Evolutionary conservation across 2,888 invertebrate species (phyloP), one percentile per base, ranked within the genome.

Genomic region (Trilocha varians): DNA sequence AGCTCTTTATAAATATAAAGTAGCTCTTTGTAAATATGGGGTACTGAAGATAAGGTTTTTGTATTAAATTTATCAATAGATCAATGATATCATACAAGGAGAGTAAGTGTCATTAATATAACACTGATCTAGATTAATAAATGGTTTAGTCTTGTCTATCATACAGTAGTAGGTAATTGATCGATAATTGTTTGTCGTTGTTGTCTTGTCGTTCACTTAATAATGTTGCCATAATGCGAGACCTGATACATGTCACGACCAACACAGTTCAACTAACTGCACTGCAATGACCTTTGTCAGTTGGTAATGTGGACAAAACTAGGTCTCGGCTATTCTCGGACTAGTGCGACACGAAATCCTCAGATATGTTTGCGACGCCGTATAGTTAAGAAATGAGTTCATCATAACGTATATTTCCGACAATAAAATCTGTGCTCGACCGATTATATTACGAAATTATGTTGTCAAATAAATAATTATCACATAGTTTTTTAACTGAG

Each of bases 251-350:
- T 62, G 62, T 62, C 55, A 50, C 46, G 49, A 51, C 48, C 46
- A 48, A 58, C 47, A 57, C 55, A 51, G 55, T 57, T 57, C 51
- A 52, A 49, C 45, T 41, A 48, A 52, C 56, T 58, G 54, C 47
- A 54, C 57, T 68, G 67, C 25, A 71, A 52, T 65, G 67, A 67
- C 66, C 66, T 68, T 53, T 67, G 52, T 51, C 48, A 52, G 53
- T 43, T 47, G 47, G 53, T 52, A 57, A 61, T 60, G 59, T 55
- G 63, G 59, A 61, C 53, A 62, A 53, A 73, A 65, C 60, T 67
- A 62, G 71, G 65, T 66, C 62, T 64, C 43, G 44, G 53, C 62
- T 74, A 70, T 72, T 73, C 50, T 60, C 53, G 56, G 63, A 63
- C 53, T 45, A 42, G 47, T 55, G 53, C 55, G 60, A 59, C 61